Percentiles rank a stretch among this genome's conserved stretches.
phyloP scores from a whole-genome alignment of 2,797 vertebrate genomes.

The Sebastes wilsoni region DNA sequence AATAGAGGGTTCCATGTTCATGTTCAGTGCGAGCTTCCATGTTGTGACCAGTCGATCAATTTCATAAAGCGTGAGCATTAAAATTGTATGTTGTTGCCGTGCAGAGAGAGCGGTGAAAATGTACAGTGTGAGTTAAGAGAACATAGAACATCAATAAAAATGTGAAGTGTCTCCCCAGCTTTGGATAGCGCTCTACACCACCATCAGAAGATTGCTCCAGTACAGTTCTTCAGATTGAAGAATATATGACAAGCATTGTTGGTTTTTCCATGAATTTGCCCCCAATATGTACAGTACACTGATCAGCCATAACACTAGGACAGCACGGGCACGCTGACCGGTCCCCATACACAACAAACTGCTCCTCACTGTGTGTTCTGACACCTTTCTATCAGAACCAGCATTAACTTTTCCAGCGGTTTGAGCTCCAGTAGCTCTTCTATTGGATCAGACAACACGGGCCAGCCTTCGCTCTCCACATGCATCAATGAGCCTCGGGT shows the following conservation, averaged over 20 bases:
- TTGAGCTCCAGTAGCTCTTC: too few species aligned
- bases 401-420: too few species aligned
- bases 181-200: not conserved
- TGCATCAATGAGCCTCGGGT: too few species aligned
- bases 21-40: not conserved
- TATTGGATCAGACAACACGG: too few species aligned
- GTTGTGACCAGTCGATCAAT: not conserved
- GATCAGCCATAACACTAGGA: too few species aligned
- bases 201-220: not conserved
- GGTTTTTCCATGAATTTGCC: not conserved
- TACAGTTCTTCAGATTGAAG: not conserved
- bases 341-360: too few species aligned
- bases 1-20: not conserved
- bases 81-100: not conserved
- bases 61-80: not conserved
- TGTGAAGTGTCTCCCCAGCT: too few species aligned
- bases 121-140: not conserved
- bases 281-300: too few species aligned
- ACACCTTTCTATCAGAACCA: too few species aligned
- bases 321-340: too few species aligned
- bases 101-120: not conserved
- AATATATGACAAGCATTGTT: not conserved
- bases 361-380: too few species aligned
- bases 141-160: not conserved
- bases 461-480: too few species aligned